These are phyloP conservation scores for Lasioglossum oenotherae DNA, from an alignment of 2,888 invertebrate species.

Conservation along the genomic window DNA sequence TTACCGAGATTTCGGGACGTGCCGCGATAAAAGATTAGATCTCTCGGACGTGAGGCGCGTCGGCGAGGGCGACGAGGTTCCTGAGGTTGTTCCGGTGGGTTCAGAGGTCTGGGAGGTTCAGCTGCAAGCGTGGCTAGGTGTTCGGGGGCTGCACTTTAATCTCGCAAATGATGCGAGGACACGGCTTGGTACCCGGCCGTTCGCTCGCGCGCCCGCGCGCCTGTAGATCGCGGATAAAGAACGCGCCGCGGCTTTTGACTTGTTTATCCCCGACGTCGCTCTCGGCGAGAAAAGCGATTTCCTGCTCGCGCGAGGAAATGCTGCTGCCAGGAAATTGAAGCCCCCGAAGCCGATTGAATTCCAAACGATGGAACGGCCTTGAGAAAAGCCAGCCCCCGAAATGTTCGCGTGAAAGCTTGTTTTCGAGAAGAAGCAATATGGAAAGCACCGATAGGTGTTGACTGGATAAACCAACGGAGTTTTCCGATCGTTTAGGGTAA, in stretches of 20 bases:
- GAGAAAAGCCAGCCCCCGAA: background rate
- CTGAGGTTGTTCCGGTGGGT: background rate
- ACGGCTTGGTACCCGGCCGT: background rate
- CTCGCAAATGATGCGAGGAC: constrained; percentile 63
- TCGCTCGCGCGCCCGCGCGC: background rate
- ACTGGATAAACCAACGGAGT: background rate
- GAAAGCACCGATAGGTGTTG: background rate
- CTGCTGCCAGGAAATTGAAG: constrained; percentile 13
- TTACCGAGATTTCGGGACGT: constrained; percentile 53
- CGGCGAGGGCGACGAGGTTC: constrained; percentile 5
- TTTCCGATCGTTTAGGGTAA: background rate
- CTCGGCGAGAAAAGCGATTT: constrained; percentile 15
- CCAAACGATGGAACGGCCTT: background rate
- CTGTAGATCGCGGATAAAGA: constrained; percentile 36
- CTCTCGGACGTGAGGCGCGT: constrained; percentile 45
- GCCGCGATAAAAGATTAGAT: constrained; percentile 68
- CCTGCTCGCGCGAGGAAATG: background rate
- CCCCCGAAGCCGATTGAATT: constrained; percentile 34
- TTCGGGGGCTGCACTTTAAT: constrained; percentile 65
- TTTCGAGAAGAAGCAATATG: background rate
- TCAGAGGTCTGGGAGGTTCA: background rate
- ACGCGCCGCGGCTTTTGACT: constrained; percentile 30
- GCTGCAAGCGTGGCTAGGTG: constrained; percentile 39
- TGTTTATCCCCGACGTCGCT: constrained; percentile 41
- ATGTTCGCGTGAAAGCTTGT: background rate